Base-by-base conservation (phyloP, 2,797 vertebrate genomes). In the Brotula barbata region DNA sequence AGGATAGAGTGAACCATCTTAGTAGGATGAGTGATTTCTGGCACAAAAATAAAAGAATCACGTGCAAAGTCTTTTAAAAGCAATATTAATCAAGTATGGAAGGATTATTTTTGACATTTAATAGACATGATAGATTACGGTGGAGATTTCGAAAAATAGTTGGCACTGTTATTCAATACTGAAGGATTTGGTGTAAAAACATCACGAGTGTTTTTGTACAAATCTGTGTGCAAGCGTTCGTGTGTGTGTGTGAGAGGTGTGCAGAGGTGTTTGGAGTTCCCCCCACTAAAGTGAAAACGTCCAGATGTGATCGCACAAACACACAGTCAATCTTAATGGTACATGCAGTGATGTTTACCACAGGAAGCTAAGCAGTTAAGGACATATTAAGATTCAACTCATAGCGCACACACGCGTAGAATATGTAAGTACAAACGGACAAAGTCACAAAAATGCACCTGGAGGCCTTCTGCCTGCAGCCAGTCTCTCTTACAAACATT, bases 191-290 rank as follows among this genome's bases (percentile, higher is more conserved):
- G 20, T 34, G 14, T 58, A 15, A 71, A 46, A 65, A 44, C 25
- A 15, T 52, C 7, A 54, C n/a, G n/a, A n/a, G n/a, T n/a, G n/a
- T n/a, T n/a, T n/a, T n/a, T n/a, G n/a, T n/a, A n/a, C n/a, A n/a
- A 40, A 56, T 56, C 48, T 58, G 56, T 46, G 39, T 28, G 54
- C 31, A 22, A 47, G 54, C 50, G 42, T 57, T 41, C 55, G 56
- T 54, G 58, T 58, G 34, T 53, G 25, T 64, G 34, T 45, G 50
- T 39, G 49, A n/a, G n/a, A n/a, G n/a, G n/a, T n/a, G n/a, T n/a
- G n/a, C n/a, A 39, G 50, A 72, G 66, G 31, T 71, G 57, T 64
- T 58, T 75, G 85, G 84, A 88, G 86, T 78, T 85, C 58, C 87
- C 84, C 87, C 45, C 17, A 33, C 57, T 55, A 33, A 41, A 56